Evolutionary conservation across 2,888 invertebrate species (phyloP).

Genomic region (Agonopterix alstromeriana): DNA sequence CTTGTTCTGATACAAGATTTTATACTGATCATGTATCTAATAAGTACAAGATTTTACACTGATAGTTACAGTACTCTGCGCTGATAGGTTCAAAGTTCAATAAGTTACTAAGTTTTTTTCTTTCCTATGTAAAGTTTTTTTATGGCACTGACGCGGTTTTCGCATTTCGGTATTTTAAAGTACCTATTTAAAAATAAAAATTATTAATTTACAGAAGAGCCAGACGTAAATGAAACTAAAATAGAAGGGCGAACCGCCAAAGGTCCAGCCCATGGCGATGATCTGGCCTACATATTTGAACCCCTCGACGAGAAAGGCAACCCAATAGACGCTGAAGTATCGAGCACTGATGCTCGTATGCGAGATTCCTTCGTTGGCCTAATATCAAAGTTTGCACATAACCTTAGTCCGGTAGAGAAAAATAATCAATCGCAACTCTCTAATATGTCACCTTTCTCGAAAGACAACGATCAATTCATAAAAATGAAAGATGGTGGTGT

Average conservation of each 20-base stretch:
- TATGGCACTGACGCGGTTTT: no score
- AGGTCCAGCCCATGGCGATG: slow-evolving; percentile 82
- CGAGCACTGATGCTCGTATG: slow-evolving; percentile 78
- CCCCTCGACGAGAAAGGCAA: slow-evolving; percentile 78
- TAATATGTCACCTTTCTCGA: slow-evolving; percentile 34
- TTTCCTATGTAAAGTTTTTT: no score
- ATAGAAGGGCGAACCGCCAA: slow-evolving; percentile 14
- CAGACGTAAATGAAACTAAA: slow-evolving; percentile 7
- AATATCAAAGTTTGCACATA: slow-evolving; percentile 81
- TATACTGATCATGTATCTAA: no score
- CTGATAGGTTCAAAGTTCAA: no score
- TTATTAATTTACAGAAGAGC: not conserved
- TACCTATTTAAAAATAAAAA: no score
- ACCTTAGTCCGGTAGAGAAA: slow-evolving; percentile 23
- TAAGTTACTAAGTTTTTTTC: no score
- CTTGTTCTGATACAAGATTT: no score
- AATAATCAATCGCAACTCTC: slow-evolving; percentile 24
- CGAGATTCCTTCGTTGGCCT: slow-evolving; percentile 80
- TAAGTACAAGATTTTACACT: no score
- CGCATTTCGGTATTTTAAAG: no score
- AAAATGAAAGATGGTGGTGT: slow-evolving; percentile 42
- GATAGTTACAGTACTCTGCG: no score
- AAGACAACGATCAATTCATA: slow-evolving; percentile 46
- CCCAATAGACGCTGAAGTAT: slow-evolving; percentile 53
- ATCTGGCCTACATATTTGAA: slow-evolving; percentile 83